Conservation (phyloP, 2,797 vertebrate genomes). For the Rhyacichthys aspro region DNA sequence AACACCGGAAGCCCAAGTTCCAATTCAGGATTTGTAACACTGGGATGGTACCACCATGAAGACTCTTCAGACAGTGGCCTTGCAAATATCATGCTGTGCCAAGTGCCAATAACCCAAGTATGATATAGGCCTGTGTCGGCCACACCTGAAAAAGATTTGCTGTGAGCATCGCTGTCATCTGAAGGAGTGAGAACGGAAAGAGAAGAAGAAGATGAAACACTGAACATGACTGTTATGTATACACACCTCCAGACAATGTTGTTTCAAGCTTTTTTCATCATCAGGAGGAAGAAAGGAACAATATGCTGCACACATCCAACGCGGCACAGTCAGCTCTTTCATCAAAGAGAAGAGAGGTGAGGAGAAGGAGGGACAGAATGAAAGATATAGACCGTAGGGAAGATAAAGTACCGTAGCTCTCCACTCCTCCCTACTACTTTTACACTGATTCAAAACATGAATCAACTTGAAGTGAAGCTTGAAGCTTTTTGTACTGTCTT, state of each 20-base stretch:
- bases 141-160: conserved; percentile 69
- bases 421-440: conserved; percentile 39
- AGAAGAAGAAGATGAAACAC: conserved; percentile 61
- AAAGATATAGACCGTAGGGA: conserved; percentile 56
- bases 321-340: conserved; percentile 62
- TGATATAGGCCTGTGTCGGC: not conserved
- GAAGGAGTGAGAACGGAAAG: conserved; percentile 23
- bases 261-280: conserved; percentile 75
- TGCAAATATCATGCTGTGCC: too few species aligned
- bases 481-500: conserved; percentile 38
- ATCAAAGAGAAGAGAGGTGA: too few species aligned
- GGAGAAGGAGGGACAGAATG: too few species aligned
- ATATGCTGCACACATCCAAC: conserved; percentile 47
- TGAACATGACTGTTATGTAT: conserved; percentile 52
- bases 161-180: conserved; percentile 59
- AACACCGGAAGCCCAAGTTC: too few species aligned
- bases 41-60: too few species aligned
- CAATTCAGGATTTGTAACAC: too few species aligned
- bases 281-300: conserved; percentile 55
- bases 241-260: conserved; percentile 65
- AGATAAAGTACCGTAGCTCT: conserved; percentile 48
- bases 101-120: too few species aligned
- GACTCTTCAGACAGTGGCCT: too few species aligned
- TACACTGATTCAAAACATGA: conserved; percentile 52
- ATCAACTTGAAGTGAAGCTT: conserved; percentile 51